Conservation (phyloP, 2,888 invertebrate genomes). For the Eudemis profundana region DNA sequence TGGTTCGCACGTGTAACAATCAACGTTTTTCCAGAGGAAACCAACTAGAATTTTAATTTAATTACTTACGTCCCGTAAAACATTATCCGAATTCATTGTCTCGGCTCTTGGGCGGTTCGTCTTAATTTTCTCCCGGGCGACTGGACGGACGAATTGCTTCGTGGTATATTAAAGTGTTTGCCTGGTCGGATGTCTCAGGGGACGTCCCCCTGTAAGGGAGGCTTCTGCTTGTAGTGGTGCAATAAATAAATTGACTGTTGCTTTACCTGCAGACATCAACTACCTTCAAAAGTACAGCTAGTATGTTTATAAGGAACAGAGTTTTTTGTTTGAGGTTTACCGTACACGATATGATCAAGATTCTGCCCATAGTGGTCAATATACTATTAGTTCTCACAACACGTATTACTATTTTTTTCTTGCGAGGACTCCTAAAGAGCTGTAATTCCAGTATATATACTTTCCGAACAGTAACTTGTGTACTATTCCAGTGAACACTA, state of each 20-base stretch:
- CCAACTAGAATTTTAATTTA: constrained; percentile 30
- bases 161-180: constrained; percentile 43
- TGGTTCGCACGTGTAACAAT: constrained; percentile 2
- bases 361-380: no score
- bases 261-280: constrained; percentile 14
- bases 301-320: no score
- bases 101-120: constrained; percentile 29
- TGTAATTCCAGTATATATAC: no score
- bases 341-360: no score
- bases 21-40: constrained; percentile 21
- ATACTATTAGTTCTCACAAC: no score
- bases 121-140: constrained; percentile 39
- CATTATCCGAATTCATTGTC: constrained; percentile 39
- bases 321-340: no score
- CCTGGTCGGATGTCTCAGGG: constrained; percentile 34
- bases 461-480: no score
- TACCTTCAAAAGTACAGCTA: neutral
- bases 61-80: constrained; percentile 34
- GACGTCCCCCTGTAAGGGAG: constrained; percentile 37
- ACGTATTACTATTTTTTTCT: no score
- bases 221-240: constrained; percentile 33
- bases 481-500: no score
- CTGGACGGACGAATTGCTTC: constrained; percentile 39
- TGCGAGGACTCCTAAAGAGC: no score
- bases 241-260: constrained; percentile 37